Percentiles rank a stretch among this genome's conserved stretches.
These are phyloP conservation scores for Athripsodes cinereus DNA, from an alignment of 2,888 invertebrate genomes.

Conservation along the genomic window DNA sequence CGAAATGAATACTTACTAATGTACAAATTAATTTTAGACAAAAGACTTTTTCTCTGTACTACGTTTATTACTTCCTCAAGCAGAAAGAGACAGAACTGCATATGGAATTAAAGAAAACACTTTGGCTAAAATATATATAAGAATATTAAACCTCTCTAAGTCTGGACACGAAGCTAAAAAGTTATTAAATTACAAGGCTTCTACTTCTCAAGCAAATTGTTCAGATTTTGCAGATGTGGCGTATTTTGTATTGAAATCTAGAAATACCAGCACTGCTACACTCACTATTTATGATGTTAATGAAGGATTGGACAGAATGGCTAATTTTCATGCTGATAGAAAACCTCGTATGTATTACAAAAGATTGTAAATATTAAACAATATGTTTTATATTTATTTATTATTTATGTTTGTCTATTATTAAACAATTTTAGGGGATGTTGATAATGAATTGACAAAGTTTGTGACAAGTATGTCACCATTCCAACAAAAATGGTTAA, in stretches of 20 bases:
- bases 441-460: constrained; percentile 58
- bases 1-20: too few relatives aligned
- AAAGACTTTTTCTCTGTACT: constrained; percentile 65
- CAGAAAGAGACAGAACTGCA: constrained; percentile 72
- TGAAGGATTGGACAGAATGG: constrained; percentile 66
- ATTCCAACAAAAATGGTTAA: constrained; percentile 83
- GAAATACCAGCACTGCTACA: constrained; percentile 40
- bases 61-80: constrained; percentile 70
- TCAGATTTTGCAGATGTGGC: constrained; percentile 80
- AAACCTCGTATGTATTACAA: constrained; percentile 46
- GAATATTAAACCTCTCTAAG: constrained; percentile 67
- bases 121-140: constrained; percentile 67
- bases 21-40: not conserved
- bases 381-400: too few relatives aligned
- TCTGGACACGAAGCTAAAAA: constrained; percentile 46
- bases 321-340: constrained; percentile 56
- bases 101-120: constrained; percentile 79
- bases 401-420: too few relatives aligned
- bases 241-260: constrained; percentile 60
- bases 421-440: constrained; percentile 34
- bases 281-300: constrained; percentile 69
- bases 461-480: constrained; percentile 64
- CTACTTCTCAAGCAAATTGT: constrained; percentile 42
- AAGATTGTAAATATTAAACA: too few relatives aligned
- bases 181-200: constrained; percentile 41